Conservation (phyloP, 1,140 invertebrate genomes). For the Heliconius melpomene region DNA sequence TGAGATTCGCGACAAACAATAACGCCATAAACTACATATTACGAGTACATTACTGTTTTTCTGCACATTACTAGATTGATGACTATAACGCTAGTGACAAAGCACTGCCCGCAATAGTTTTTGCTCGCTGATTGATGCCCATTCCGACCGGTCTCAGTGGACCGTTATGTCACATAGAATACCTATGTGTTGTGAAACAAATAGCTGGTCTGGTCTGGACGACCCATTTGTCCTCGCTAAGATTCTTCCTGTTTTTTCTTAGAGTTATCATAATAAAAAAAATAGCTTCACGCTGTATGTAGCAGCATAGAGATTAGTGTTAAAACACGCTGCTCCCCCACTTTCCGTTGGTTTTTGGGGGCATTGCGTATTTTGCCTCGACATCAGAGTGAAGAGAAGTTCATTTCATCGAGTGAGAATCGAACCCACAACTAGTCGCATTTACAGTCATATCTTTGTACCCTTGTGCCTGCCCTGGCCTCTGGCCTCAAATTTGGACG, state of each 20-base stretch:
- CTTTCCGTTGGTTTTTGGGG: too few species aligned
- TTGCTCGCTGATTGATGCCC: slow-evolving; percentile 39
- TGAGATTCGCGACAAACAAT: background rate
- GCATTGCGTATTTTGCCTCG: too few species aligned
- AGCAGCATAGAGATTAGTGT: too few species aligned
- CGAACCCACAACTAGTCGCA: too few species aligned
- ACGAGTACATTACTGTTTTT: background rate
- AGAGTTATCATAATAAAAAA: background rate
- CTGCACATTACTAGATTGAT: slow-evolving; percentile 19
- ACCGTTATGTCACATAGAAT: slow-evolving; percentile 43
- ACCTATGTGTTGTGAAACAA: slow-evolving; percentile 22
- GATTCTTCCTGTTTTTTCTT: slow-evolving; percentile 6
- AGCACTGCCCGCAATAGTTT: slow-evolving; percentile 39
- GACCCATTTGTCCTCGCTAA: slow-evolving; percentile 12
- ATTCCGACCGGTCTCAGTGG: slow-evolving; percentile 38
- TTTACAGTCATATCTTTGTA: too few species aligned
- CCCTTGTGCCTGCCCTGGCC: too few species aligned
- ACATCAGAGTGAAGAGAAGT: too few species aligned
- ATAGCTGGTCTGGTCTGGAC: slow-evolving; percentile 17
- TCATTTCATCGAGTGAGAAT: too few species aligned
- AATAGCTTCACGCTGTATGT: too few species aligned
- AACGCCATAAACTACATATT: background rate
- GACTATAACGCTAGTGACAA: slow-evolving; percentile 43
- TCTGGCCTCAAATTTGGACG: too few species aligned
- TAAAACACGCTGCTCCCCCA: too few species aligned